phyloP scores from a whole-genome alignment of 53 echinoderm and acorn worm species.

The Holothuria leucospilota region DNA sequence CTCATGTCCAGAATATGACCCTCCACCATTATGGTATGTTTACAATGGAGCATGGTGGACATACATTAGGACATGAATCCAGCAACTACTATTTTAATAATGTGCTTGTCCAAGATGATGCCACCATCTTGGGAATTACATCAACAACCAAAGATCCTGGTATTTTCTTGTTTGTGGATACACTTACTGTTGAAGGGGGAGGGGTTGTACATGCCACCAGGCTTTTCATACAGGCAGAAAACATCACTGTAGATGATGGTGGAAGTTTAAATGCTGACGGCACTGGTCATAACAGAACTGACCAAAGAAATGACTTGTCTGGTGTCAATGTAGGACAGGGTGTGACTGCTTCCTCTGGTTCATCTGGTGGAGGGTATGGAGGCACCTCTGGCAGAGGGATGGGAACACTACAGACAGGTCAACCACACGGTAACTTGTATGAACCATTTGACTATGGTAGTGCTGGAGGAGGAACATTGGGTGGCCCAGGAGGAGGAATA shows the following conservation, averaged over 20 bases:
- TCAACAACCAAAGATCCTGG: conserved; percentile 62
- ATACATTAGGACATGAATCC: conserved; percentile 67
- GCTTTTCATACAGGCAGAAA: conserved; percentile 62
- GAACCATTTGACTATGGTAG: conserved; percentile 93
- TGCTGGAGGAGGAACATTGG: conserved; percentile 75
- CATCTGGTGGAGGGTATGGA: conserved; percentile 89
- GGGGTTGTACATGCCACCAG: conserved; percentile 74
- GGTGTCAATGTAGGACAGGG: conserved; percentile 80
- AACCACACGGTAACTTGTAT: conserved; percentile 90
- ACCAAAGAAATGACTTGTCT: conserved; percentile 42
- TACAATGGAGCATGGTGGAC: conserved; percentile 87
- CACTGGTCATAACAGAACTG: conserved; percentile 74
- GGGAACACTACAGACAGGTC: conserved; percentile 73
- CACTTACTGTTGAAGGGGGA: conserved; percentile 82
- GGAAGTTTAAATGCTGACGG: conserved; percentile 71
- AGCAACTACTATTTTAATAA: conserved; percentile 73
- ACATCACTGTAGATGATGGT: conserved; percentile 91
- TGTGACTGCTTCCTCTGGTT: conserved; percentile 52
- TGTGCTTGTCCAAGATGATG: conserved; percentile 75
- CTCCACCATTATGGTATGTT: conserved; percentile 81
- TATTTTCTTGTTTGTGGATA: conserved; percentile 64
- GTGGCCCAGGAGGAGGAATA: conserved; percentile 83
- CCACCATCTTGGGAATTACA: conserved; percentile 68
- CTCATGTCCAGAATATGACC: conserved; percentile 74
- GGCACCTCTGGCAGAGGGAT: conserved; percentile 86